Base-by-base conservation (phyloP, 1,140 invertebrate genomes). In the Leptinotarsa defecta region DNA sequence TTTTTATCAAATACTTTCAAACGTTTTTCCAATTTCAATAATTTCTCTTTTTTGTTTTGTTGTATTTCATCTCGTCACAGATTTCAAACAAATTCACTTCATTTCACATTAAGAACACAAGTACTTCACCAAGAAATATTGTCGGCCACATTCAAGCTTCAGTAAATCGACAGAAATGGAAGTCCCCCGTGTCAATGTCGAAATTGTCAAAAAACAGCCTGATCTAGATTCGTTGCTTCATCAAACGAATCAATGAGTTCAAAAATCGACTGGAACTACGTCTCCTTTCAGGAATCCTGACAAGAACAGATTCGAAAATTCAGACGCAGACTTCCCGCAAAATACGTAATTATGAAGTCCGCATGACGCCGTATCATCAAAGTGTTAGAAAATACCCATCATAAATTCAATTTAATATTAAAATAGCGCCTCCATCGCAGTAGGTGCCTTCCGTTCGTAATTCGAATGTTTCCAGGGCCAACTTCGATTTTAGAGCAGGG, bases 341-440 rank as follows among this genome's bases (percentile, higher is more conserved):
- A 77, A 80, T 77, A 74, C 70, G 78, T 79, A 79, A 81, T 81
- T 81, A 81, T 79, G 76, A 79, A 81, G 77, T 78, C 79, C 69
- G 63, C 79, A 75, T 78, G 79, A 79, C 73, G 62, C 76, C 76
- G 79, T 68, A 77, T 71, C 79, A 81, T 81, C 79, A 81, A 81
- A 81, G 80, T 78, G 76, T 78, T 78, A 78, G 74, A 80, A 81
- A 81, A 80, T 81, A 77, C 77, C 65, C 78, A 74, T 77, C 71
- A 72, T 74, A 79, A 81, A 81, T 78, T 80, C 78, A 81, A 81
- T 81, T 81, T 81, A 75, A 74, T 68, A 80, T 81, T 78, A 81
- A 81, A 81, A 81, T 81, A 74, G 68, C 68, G 68, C 68, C 48
- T 70, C 48, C 64, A 79, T 79, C 78, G 79, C 76, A 77, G 74